Evolutionary conservation across 2,888 invertebrate genomes (phyloP).

Genomic region (Brachycybe producta): DNA sequence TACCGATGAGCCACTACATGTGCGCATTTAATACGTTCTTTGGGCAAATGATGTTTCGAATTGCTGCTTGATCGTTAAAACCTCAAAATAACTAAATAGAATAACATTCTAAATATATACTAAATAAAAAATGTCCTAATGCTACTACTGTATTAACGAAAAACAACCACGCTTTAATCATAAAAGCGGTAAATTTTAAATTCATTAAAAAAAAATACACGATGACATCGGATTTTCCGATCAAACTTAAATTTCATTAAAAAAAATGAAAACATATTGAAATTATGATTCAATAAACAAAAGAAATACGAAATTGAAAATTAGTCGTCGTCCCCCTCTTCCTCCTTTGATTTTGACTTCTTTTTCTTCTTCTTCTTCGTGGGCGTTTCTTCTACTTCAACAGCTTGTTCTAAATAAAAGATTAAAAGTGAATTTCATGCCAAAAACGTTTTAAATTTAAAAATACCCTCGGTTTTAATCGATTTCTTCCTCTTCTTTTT

Average conservation of each 20-base stretch:
- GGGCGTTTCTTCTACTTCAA: neutral
- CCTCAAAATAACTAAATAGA: too few relatives aligned
- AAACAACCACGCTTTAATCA: neutral
- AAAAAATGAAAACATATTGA: neutral
- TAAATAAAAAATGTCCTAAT: neutral
- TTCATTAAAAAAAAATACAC: too few relatives aligned
- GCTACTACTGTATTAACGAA: neutral
- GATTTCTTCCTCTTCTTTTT: slow-evolving; percentile 13
- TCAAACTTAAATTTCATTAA: neutral
- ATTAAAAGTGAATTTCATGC: too few relatives aligned
- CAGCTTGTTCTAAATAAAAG: neutral
- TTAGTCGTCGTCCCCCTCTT: neutral
- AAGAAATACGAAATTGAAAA: neutral
- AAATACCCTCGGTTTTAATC: neutral
- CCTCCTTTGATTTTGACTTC: neutral
- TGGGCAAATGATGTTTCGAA: too few relatives aligned
- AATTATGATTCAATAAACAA: neutral
- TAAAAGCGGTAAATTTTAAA: neutral
- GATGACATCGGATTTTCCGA: too few relatives aligned
- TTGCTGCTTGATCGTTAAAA: too few relatives aligned
- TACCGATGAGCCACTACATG: too few relatives aligned
- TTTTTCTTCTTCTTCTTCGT: neutral
- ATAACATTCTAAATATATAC: too few relatives aligned
- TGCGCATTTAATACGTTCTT: too few relatives aligned
- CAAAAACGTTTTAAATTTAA: neutral